Evolutionary conservation across 1,140 invertebrate genomes (phyloP).

Genomic region (Cherax quadricarinatus): DNA sequence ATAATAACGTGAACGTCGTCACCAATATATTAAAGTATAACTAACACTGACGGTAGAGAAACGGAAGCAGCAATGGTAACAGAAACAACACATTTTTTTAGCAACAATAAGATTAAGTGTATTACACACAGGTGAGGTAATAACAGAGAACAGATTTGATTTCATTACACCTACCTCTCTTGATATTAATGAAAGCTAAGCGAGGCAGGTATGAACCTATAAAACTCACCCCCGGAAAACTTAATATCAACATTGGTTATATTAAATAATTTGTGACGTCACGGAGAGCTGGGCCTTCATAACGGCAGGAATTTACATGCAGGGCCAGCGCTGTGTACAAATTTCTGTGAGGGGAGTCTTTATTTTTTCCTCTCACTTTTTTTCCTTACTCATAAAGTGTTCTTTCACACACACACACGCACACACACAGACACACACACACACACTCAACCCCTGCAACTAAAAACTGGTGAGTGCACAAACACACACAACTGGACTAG

Average conservation of each 20-base stretch:
- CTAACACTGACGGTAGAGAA: too few species aligned
- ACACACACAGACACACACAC: too few species aligned
- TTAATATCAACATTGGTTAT: conserved; percentile 52
- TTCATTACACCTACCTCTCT: conserved; percentile 12
- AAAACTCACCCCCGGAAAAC: conserved; percentile 27
- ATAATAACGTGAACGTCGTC: too few species aligned
- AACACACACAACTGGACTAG: too few species aligned
- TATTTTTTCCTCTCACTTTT: not conserved
- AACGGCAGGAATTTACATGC: not conserved
- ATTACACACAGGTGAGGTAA: conserved; percentile 17
- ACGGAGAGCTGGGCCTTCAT: conserved; percentile 1
- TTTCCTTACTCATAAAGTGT: not conserved
- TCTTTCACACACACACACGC: too few species aligned
- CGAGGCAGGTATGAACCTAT: conserved; percentile 28
- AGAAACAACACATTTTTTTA: not conserved
- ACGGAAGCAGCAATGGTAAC: too few species aligned
- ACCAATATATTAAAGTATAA: too few species aligned
- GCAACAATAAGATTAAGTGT: not conserved
- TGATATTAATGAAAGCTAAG: conserved; percentile 18
- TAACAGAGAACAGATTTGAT: conserved; percentile 17
- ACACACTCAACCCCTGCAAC: too few species aligned
- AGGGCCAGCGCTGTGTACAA: not conserved
- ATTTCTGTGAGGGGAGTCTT: not conserved
- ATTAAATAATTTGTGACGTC: conserved; percentile 50
- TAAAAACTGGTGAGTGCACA: too few species aligned